Evolutionary conservation across 2,113 vertebrate genomes (phyloP).

Genomic region (Pogona vitticeps): DNA sequence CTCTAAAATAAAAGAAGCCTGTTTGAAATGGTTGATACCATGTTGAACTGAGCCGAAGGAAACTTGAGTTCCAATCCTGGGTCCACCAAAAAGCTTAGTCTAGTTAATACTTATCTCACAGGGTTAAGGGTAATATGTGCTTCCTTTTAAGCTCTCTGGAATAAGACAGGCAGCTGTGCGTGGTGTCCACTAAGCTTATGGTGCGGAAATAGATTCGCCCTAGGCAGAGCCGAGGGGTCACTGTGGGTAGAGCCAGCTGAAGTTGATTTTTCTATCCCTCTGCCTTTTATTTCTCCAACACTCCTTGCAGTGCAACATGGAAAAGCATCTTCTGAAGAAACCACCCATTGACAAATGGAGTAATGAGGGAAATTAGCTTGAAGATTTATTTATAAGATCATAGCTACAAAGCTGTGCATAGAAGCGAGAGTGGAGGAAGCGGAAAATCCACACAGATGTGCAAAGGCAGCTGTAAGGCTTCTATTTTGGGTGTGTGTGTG

Average conservation of each 20-base stretch:
- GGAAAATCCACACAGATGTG: not conserved
- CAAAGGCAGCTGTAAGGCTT: too few relatives aligned
- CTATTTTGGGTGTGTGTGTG: not conserved
- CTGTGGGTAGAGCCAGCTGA: not conserved
- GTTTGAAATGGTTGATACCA: not conserved
- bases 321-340: not conserved
- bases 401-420: not conserved
- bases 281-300: too few relatives aligned
- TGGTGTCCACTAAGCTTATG: not conserved
- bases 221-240: not conserved
- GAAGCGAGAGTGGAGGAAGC: not conserved
- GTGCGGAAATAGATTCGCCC: not conserved
- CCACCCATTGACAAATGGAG: not conserved
- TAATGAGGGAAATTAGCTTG: not conserved
- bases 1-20: slow-evolving; percentile 19
- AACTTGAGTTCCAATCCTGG: not conserved
- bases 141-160: not conserved
- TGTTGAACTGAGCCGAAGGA: not conserved
- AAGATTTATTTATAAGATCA: too few relatives aligned
- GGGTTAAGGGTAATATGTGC: not conserved
- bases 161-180: not conserved
- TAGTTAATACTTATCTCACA: not conserved
- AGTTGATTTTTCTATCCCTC: not conserved
- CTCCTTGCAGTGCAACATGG: not conserved
- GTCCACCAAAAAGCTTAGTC: too few relatives aligned